Conservation (phyloP, 2,797 vertebrate genomes). For the Pseudomugil gertrudae region DNA sequence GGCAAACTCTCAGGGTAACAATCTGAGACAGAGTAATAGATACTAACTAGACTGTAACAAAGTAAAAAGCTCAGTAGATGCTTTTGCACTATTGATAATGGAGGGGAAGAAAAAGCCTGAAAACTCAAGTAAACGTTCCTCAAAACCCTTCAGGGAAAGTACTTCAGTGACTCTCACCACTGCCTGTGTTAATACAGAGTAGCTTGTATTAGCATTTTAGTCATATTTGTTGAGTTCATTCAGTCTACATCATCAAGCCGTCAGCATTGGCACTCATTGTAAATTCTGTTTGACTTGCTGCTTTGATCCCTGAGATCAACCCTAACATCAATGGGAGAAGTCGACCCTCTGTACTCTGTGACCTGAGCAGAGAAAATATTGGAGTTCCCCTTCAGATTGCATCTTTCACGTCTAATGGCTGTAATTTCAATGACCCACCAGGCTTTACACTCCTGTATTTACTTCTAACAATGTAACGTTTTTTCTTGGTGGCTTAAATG, state of each 20-base stretch:
- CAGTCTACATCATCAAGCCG: slow-evolving; percentile 47
- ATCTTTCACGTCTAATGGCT: slow-evolving; percentile 51
- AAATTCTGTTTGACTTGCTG: slow-evolving; percentile 69
- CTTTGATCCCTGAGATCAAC: slow-evolving; percentile 70
- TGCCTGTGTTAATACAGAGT: slow-evolving; percentile 29
- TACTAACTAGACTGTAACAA: background rate
- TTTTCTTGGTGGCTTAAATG: background rate
- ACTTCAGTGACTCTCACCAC: slow-evolving; percentile 29
- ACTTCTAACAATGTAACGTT: slow-evolving; percentile 26
- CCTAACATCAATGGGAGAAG: slow-evolving; percentile 56
- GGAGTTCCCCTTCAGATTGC: slow-evolving; percentile 49
- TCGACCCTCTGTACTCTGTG: slow-evolving; percentile 37
- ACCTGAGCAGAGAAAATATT: slow-evolving; percentile 50
- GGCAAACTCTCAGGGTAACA: background rate
- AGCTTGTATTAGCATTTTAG: slow-evolving; percentile 47
- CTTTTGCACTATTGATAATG: background rate
- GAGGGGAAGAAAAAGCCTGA: background rate
- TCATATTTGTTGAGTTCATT: slow-evolving; percentile 52
- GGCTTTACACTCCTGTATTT: slow-evolving; percentile 21
- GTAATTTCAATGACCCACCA: slow-evolving; percentile 25
- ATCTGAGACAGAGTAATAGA: background rate
- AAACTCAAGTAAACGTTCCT: background rate
- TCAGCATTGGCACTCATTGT: slow-evolving; percentile 36
- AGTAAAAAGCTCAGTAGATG: background rate
- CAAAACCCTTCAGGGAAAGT: background rate